Percentiles rank a stretch among this genome's conserved stretches.
phyloP scores from a whole-genome alignment of 2,797 vertebrate genomes.

The Thamnophis elegans region DNA sequence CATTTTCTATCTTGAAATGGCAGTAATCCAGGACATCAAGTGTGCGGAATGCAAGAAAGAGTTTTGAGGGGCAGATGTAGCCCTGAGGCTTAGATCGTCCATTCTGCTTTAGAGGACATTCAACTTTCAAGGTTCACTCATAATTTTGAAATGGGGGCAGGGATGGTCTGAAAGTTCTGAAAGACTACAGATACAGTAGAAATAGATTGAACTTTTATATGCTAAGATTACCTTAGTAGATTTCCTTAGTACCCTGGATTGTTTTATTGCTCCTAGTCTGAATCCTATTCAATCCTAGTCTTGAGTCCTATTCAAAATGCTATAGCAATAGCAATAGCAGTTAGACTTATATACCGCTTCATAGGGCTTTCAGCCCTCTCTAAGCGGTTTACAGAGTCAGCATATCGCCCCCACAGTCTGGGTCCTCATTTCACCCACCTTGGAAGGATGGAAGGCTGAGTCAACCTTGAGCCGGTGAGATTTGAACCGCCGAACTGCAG shows the following conservation, averaged over 20 bases:
- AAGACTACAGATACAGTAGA: neutral
- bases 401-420: too few species aligned
- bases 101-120: neutral
- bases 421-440: too few species aligned
- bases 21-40: neutral
- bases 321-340: too few species aligned
- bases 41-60: neutral
- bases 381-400: too few species aligned
- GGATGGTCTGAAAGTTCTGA: neutral
- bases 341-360: too few species aligned
- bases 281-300: neutral
- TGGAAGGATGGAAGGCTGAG: too few species aligned
- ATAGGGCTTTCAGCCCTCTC: too few species aligned
- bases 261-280: neutral
- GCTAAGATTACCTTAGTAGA: neutral
- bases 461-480: too few species aligned
- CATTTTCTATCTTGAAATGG: neutral
- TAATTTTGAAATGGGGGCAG: neutral
- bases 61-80: neutral
- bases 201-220: neutral
- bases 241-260: neutral
- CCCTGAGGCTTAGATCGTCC: neutral
- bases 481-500: too few species aligned
- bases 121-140: neutral
- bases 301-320: neutral